phyloP scores from a whole-genome alignment of 2,797 vertebrate species.

The Rhinophrynus dorsalis region DNA sequence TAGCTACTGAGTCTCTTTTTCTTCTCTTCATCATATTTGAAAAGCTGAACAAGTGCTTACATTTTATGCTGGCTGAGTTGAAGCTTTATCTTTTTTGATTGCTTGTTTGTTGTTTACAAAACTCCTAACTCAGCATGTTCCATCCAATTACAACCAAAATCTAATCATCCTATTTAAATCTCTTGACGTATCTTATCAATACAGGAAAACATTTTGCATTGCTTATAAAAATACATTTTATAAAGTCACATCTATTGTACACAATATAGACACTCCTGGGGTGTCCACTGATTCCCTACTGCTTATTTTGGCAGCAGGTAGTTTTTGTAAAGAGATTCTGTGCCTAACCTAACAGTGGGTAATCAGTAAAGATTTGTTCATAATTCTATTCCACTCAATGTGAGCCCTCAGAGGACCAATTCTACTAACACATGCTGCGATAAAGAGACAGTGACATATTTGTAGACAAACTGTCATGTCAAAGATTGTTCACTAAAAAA shows the following conservation, averaged over 20 bases:
- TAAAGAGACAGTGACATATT: slow-evolving; percentile 72
- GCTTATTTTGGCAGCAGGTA: slow-evolving; percentile 55
- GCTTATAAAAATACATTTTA: neutral
- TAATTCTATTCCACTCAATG: slow-evolving; percentile 54
- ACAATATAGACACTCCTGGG: slow-evolving; percentile 18
- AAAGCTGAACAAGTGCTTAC: slow-evolving; percentile 67
- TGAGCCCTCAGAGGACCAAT: slow-evolving; percentile 56
- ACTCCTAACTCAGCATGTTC: slow-evolving; percentile 45
- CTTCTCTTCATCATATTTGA: slow-evolving; percentile 59
- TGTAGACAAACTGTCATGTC: slow-evolving; percentile 70
- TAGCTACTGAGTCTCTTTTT: slow-evolving; percentile 51
- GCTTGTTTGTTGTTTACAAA: slow-evolving; percentile 50
- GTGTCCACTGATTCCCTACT: slow-evolving; percentile 52
- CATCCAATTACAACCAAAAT: too few relatives aligned
- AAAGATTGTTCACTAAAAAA: slow-evolving; percentile 60
- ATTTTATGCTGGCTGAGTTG: slow-evolving; percentile 67
- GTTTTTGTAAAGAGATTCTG: slow-evolving; percentile 37
- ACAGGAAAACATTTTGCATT: neutral
- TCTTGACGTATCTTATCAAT: slow-evolving; percentile 59
- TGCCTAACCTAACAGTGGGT: slow-evolving; percentile 53
- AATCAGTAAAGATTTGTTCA: slow-evolving; percentile 53
- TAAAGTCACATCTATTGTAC: neutral
- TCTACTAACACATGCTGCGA: slow-evolving; percentile 58
- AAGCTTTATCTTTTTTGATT: slow-evolving; percentile 64
- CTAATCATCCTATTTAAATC: slow-evolving; percentile 54